These are phyloP conservation scores for Henricia sp. DNA, from an alignment of 53 echinoderm and acorn worm species.

Conservation along the genomic window DNA sequence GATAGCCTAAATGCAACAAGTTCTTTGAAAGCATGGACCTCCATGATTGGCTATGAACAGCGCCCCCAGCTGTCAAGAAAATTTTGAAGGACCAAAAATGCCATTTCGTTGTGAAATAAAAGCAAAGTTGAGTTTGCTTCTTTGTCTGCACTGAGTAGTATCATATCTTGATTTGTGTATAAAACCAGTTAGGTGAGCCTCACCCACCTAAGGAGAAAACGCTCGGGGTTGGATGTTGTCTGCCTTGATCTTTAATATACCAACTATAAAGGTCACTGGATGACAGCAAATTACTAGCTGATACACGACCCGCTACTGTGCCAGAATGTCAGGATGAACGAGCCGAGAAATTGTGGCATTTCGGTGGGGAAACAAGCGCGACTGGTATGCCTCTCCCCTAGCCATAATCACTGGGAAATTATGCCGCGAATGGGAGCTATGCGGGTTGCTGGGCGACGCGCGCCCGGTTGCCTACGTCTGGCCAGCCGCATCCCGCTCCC, in stretches of 20 bases:
- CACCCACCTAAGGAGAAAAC: too few species aligned
- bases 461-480: conserved; percentile 21
- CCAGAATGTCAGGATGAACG: conserved; percentile 54
- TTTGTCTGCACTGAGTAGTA: too few species aligned
- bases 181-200: too few species aligned
- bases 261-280: conserved; percentile 48
- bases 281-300: conserved; percentile 59
- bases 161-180: too few species aligned
- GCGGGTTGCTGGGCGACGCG: conserved; percentile 59
- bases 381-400: conserved; percentile 54
- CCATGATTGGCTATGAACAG: too few species aligned
- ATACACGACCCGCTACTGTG: conserved; percentile 61
- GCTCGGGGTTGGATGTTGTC: too few species aligned
- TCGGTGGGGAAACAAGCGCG: conserved; percentile 43
- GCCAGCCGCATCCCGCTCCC: conserved; percentile 18
- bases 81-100: too few species aligned
- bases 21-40: too few species aligned
- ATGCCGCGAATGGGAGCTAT: conserved; percentile 67
- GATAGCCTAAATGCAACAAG: too few species aligned
- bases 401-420: conserved; percentile 65
- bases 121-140: too few species aligned
- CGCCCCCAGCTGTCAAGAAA: too few species aligned
- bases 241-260: conserved; percentile 30
- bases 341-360: conserved; percentile 65
- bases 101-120: too few species aligned